These are phyloP conservation scores for Raja brachyura DNA, from an alignment of 2,113 vertebrate species.

Conservation along the genomic window DNA sequence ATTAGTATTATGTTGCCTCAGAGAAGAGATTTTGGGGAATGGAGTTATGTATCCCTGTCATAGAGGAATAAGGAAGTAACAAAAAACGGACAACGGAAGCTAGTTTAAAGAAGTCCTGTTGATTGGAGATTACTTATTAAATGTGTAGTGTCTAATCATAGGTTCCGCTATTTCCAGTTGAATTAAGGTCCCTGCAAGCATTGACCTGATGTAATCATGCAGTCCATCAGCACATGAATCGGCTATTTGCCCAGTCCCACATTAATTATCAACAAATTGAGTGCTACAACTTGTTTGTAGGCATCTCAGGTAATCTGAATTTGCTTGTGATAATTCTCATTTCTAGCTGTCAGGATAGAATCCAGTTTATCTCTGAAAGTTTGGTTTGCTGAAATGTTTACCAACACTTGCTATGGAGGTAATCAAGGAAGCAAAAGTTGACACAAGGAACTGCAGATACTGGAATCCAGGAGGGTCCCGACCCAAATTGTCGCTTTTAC, in stretches of 20 bases:
- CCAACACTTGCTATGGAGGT: neutral
- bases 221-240: neutral
- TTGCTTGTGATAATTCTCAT: neutral
- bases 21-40: neutral
- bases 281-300: neutral
- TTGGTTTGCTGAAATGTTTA: neutral
- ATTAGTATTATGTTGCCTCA: neutral
- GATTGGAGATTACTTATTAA: constrained; percentile 21
- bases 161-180: neutral
- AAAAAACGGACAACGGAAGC: constrained; percentile 3
- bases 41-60: neutral
- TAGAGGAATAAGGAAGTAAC: neutral
- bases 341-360: neutral
- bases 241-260: neutral
- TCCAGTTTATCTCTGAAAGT: neutral
- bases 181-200: constrained; percentile 14
- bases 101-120: neutral
- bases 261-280: neutral
- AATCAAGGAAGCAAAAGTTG: neutral
- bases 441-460: too few relatives aligned
- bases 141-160: neutral
- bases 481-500: too few relatives aligned
- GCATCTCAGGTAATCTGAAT: neutral
- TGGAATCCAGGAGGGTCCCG: too few relatives aligned
- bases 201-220: constrained; percentile 9